These are phyloP conservation scores for Saccopteryx leptura DNA, from an alignment of 2,113 vertebrate species.

Conservation along the genomic window DNA sequence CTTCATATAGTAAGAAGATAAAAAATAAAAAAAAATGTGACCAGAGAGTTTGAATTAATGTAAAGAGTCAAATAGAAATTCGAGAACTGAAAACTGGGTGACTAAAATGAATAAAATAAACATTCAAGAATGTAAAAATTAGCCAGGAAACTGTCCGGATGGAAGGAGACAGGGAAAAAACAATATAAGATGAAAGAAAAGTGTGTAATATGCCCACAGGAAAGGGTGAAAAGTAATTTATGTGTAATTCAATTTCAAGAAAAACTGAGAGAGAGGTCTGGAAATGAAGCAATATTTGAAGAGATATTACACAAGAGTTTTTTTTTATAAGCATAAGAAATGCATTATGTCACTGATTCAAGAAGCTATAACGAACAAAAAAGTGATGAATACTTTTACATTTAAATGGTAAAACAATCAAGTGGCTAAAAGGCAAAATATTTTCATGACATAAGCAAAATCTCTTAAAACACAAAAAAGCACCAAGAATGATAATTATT, in stretches of 20 bases:
- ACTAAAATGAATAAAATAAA: not conserved
- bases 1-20: not conserved
- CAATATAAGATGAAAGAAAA: not conserved
- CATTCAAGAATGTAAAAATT: not conserved
- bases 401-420: not conserved
- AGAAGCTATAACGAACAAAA: not conserved
- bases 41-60: not conserved
- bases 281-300: not conserved
- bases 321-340: not conserved
- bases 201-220: not conserved
- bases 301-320: too few species aligned
- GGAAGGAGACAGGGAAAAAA: too few species aligned
- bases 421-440: not conserved
- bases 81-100: not conserved
- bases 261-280: not conserved
- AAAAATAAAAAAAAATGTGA: not conserved
- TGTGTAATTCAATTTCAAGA: not conserved
- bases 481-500: not conserved
- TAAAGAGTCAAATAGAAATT: not conserved
- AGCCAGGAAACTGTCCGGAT: not conserved
- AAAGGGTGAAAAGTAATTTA: too few species aligned
- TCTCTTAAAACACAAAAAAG: not conserved
- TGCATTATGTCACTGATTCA: not conserved
- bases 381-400: not conserved
- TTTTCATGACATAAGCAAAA: not conserved